phyloP scores from a whole-genome alignment of 2,113 vertebrate species.

The Hemibagrus wyckioides region DNA sequence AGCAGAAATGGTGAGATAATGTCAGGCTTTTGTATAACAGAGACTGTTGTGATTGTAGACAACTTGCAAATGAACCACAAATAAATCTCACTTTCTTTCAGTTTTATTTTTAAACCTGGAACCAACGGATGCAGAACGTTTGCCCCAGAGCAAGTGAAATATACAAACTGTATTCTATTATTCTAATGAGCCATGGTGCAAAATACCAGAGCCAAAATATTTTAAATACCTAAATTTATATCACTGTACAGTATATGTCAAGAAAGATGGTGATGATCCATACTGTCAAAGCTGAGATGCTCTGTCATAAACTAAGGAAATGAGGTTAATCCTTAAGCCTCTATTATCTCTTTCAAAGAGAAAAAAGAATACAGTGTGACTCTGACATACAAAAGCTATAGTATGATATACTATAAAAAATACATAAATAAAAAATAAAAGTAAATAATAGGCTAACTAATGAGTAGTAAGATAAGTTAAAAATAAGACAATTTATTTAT shows the following conservation, averaged over 20 bases:
- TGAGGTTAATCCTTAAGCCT: neutral
- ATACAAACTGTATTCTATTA: neutral
- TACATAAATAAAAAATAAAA: too few species aligned
- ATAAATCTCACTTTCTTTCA: neutral
- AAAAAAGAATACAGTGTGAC: neutral
- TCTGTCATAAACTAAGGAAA: neutral
- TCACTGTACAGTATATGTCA: neutral
- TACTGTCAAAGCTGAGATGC: neutral
- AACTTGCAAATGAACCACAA: slow-evolving; percentile 7
- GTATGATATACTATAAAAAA: neutral
- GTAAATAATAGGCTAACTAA: neutral
- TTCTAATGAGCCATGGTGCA: neutral
- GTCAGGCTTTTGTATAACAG: neutral
- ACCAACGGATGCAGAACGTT: neutral
- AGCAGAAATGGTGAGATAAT: neutral
- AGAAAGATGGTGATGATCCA: neutral
- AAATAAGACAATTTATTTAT: neutral
- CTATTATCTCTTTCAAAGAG: neutral
- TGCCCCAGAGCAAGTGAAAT: neutral
- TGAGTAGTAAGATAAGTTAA: neutral
- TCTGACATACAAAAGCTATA: neutral
- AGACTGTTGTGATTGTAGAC: neutral
- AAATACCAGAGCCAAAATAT: neutral
- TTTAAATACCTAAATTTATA: neutral
- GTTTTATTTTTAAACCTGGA: neutral